Evolutionary conservation across 2,113 vertebrate genomes (phyloP).

Genomic region (Epinephelus lanceolatus): DNA sequence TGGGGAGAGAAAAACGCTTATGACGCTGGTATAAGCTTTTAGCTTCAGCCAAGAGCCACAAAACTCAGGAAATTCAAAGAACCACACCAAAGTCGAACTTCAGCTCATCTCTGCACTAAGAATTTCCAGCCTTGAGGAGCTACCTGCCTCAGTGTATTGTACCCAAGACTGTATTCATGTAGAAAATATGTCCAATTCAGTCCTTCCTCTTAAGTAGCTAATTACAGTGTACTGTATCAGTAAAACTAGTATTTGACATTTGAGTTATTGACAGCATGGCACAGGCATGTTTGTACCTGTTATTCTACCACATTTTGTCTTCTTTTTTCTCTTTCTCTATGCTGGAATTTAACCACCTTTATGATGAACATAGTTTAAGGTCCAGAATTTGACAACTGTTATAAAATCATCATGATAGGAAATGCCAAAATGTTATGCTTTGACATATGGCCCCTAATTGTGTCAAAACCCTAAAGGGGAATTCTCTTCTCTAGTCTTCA

Average conservation of each 20-base stretch:
- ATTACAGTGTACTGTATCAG: background rate
- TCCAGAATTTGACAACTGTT: no score
- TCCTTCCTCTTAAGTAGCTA: background rate
- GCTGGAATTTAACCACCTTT: background rate
- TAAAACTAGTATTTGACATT: background rate
- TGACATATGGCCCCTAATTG: background rate
- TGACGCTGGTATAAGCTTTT: slow-evolving; percentile 23
- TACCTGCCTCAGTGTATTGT: background rate
- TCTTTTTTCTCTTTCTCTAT: no score
- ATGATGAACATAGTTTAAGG: background rate
- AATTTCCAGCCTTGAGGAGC: background rate
- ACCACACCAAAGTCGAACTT: slow-evolving; percentile 39
- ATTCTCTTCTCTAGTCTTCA: background rate
- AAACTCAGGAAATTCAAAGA: slow-evolving; percentile 37
- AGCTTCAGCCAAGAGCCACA: slow-evolving; percentile 46
- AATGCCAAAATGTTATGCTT: background rate
- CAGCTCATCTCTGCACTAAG: background rate
- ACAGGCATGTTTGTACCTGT: background rate
- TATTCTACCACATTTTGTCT: background rate
- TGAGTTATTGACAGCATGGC: no score
- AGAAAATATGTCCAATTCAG: background rate
- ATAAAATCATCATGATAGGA: background rate
- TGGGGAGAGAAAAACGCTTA: background rate
- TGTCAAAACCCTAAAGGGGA: background rate
- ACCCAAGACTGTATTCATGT: background rate